phyloP scores from a whole-genome alignment of 2,113 vertebrate genomes.

The Nerophis ophidion region DNA sequence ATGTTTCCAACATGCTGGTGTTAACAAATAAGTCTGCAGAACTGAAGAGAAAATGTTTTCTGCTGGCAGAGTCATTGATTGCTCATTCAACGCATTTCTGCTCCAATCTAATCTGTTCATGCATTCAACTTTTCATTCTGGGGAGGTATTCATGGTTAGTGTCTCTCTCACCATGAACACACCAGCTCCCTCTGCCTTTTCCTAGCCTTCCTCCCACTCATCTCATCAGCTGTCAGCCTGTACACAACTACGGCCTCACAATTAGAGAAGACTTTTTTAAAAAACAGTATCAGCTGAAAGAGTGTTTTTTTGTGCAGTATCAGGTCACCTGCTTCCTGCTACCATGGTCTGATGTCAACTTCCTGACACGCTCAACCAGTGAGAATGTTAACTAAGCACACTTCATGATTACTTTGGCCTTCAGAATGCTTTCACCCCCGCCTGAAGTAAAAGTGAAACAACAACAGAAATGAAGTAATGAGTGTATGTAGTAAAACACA shows the following conservation, averaged over 20 bases:
- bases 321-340: slow-evolving; percentile 40
- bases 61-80: slow-evolving; percentile 14
- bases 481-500: not conserved
- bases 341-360: not conserved
- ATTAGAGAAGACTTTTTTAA: no score
- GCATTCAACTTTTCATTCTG: no score
- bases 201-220: no score
- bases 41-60: slow-evolving; percentile 17
- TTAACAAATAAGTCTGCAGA: slow-evolving; percentile 6
- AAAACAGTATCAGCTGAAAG: slow-evolving; percentile 8
- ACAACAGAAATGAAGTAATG: not conserved
- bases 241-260: no score
- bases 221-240: no score
- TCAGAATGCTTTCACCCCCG: slow-evolving; percentile 25
- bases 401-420: slow-evolving; percentile 40
- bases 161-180: no score
- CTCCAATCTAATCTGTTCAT: slow-evolving; percentile 27
- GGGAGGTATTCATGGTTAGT: no score
- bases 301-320: slow-evolving; percentile 26
- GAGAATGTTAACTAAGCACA: slow-evolving; percentile 47
- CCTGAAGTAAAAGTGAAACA: slow-evolving; percentile 24
- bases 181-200: no score
- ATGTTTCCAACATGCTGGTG: slow-evolving; percentile 1
- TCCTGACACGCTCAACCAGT: slow-evolving; percentile 66
- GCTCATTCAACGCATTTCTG: slow-evolving; percentile 14